Evolutionary conservation across 2,797 vertebrate genomes (phyloP).

Genomic region (Pantherophis alleghaniensis): DNA sequence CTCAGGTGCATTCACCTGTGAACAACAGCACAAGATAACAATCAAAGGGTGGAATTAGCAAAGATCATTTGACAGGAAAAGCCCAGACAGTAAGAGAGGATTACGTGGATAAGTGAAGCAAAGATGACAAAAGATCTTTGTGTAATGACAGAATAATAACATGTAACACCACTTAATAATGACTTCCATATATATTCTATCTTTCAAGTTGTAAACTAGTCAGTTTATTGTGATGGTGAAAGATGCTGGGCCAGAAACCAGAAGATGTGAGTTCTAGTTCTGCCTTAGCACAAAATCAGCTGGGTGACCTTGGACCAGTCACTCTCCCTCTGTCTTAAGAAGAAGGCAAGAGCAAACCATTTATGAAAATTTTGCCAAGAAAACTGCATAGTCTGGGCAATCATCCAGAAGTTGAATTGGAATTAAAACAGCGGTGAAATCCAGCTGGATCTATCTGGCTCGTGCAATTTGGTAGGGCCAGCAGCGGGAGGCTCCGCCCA

Average conservation of each 20-base stretch:
- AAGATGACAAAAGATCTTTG: neutral
- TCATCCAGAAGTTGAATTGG: neutral
- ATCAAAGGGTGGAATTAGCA: slow-evolving; percentile 24
- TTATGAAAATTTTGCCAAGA: neutral
- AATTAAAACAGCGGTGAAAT: neutral
- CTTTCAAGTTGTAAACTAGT: neutral
- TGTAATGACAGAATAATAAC: neutral
- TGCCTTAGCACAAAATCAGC: neutral
- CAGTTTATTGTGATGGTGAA: neutral
- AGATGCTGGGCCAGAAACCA: neutral
- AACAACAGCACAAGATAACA: slow-evolving; percentile 49
- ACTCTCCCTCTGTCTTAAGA: neutral
- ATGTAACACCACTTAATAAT: slow-evolving; percentile 14
- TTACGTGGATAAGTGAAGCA: neutral
- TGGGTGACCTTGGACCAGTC: neutral
- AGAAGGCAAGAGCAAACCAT: neutral
- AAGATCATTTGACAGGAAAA: slow-evolving; percentile 22
- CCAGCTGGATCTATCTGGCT: too few relatives aligned
- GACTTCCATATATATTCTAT: neutral
- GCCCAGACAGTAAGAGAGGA: neutral
- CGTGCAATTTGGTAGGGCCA: too few relatives aligned
- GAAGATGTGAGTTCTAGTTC: neutral
- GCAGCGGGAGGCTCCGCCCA: too few relatives aligned
- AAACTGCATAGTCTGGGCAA: neutral
- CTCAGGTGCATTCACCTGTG: slow-evolving; percentile 43